Evolutionary conservation across 2,888 invertebrate genomes (phyloP), one percentile per base, ranked within the genome.

Genomic region (Synergus itoensis): DNA sequence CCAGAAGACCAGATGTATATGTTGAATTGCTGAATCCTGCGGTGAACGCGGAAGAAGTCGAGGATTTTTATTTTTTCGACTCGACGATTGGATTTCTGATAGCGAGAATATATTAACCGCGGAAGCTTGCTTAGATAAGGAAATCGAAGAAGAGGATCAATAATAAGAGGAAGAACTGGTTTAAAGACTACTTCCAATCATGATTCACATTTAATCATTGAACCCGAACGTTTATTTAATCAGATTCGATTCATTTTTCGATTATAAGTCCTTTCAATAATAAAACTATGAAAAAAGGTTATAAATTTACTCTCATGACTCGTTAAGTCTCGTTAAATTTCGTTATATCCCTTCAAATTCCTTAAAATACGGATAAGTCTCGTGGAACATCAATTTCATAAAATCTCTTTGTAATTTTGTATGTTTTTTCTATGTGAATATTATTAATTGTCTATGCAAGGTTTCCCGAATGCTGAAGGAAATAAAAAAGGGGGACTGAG

Each of bases 51-150:
- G 73, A 73, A 73, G 53, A 57, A 14, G 16, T 4, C 5, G 18
- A 62, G 28, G 28, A 14, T 28, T 73, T 53, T 73, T 53, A 53
- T 57, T 73, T 73, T 53, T 53, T 73, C 0, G n/a, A 48, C 40
- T 36, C 53, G 4, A 40, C 9, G 4, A 18, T 41, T 40, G 9
- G 21, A 53, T 73, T 28, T 4, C 28, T 0, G 28, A 73, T 73
- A 73, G 11, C 1, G 28, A 16, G 69, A n/a, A 53, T 73, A 53
- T 53, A 73, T 73, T 53, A 57, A 53, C 73, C 28, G n/a, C 53
- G 73, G n/a, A 73, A 53, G 48, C 53, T 73, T 40, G 45, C 62
- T 67, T 21, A 36, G 73, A 73, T 73, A 73, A 36, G 45, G 36
- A 28, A 73, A 53, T 36, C 36, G 36, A 53, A 18, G 53, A 73